Evolutionary conservation across 37 sponge, comb jelly and placozoan species (phyloP).

Genomic region (Diacarnus erythraeanus): DNA sequence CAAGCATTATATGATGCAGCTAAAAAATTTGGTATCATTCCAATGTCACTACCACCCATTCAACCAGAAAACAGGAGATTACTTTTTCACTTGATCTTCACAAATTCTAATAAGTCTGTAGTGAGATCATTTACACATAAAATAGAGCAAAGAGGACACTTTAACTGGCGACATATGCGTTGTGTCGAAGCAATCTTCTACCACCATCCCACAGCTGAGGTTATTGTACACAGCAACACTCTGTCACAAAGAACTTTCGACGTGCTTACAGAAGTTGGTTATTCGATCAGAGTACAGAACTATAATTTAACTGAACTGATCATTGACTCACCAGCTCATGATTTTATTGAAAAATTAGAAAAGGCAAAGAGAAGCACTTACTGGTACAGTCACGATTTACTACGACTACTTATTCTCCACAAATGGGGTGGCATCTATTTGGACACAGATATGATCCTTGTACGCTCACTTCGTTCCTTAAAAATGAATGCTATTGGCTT

Average conservation of each 20-base stretch:
- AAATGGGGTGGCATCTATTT: neutral
- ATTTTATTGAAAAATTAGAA: neutral
- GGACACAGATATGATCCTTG: conserved; percentile 4
- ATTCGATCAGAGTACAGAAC: neutral
- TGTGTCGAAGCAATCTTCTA: neutral
- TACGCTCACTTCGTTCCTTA: neutral
- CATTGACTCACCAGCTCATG: neutral
- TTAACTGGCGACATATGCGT: conserved; percentile 14
- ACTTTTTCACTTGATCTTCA: too few species aligned
- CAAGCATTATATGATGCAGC: conserved; percentile 10
- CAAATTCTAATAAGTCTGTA: too few species aligned
- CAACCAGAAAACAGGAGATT: too few species aligned
- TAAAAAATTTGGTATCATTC: neutral
- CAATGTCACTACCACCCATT: too few species aligned
- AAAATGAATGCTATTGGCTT: neutral
- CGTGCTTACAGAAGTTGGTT: neutral
- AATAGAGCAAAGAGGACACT: too few species aligned
- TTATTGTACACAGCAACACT: conserved; percentile 1
- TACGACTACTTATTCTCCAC: neutral
- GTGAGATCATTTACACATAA: too few species aligned
- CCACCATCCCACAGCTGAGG: neutral
- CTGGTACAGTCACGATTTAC: neutral
- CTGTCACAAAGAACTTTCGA: conserved; percentile 1
- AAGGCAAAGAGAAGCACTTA: neutral
- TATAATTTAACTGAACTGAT: neutral